A percentile compares a stretch with the other conserved stretches of the same genome.
Conservation (phyloP, 1,140 invertebrate species). For the Drosophila nikananu region DNA sequence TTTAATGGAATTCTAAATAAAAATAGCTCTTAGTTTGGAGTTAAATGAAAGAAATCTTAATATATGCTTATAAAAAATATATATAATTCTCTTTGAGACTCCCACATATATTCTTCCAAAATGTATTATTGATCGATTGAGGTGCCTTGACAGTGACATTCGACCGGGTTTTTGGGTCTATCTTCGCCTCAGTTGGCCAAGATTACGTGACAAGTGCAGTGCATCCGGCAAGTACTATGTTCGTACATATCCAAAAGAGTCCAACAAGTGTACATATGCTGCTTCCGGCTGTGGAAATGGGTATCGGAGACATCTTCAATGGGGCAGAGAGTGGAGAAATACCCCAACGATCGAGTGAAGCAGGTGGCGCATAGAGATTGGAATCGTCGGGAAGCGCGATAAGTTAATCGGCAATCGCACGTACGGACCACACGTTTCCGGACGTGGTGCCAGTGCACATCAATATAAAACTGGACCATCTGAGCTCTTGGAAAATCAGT, state of each 20-base stretch:
- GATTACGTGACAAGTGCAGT: conserved; percentile 60
- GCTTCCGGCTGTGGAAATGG: conserved; percentile 27
- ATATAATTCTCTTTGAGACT: neutral
- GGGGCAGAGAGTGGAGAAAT: conserved; percentile 4
- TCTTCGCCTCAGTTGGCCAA: conserved; percentile 19
- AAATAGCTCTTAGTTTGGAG: neutral
- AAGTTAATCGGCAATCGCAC: conserved; percentile 62
- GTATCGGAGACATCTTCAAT: conserved; percentile 10
- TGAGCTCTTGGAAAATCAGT: conserved; percentile 71
- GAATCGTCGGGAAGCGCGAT: conserved; percentile 47
- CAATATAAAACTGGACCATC: conserved; percentile 76
- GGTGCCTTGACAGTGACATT: neutral
- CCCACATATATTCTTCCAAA: neutral
- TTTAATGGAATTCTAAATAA: neutral
- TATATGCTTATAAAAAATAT: neutral
- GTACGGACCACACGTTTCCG: conserved; percentile 74
- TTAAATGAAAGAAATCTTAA: too few relatives aligned
- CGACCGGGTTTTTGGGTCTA: neutral
- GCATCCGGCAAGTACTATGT: conserved; percentile 31
- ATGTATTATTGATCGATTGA: conserved; percentile 18
- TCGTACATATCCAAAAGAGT: conserved; percentile 28
- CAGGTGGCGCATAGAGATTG: conserved; percentile 43
- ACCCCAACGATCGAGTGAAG: conserved; percentile 15
- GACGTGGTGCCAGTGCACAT: conserved; percentile 51
- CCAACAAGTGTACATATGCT: conserved; percentile 44